Conservation (phyloP, 1,140 invertebrate species). For the Rhagoletis zephyria region DNA sequence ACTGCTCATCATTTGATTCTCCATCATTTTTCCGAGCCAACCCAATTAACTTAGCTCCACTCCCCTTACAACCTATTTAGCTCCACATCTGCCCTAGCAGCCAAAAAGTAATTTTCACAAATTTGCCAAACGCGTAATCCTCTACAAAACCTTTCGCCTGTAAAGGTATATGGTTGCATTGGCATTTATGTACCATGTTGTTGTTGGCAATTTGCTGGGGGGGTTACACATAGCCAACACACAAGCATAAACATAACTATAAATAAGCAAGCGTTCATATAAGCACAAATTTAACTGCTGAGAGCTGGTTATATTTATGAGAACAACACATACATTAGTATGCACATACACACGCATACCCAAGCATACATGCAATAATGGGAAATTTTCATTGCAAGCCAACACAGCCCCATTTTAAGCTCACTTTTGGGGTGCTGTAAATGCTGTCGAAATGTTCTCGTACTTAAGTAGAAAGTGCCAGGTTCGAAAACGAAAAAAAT, state of each 20-base stretch:
- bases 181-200: conserved; percentile 52
- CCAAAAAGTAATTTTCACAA: conserved; percentile 73
- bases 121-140: conserved; percentile 72
- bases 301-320: conserved; percentile 17
- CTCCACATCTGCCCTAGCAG: conserved; percentile 53
- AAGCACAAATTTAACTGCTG: conserved; percentile 42
- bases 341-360: background rate
- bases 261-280: conserved; percentile 17
- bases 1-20: no score
- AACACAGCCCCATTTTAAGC: background rate
- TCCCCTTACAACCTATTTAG: background rate
- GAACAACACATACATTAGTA: background rate
- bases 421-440: background rate
- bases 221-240: background rate
- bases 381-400: background rate
- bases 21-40: background rate
- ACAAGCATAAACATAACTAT: conserved; percentile 18
- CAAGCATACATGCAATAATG: background rate
- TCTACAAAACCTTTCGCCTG: background rate
- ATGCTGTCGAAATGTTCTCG: background rate
- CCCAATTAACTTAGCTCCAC: background rate
- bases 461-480: conserved; percentile 25
- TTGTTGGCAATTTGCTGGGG: conserved; percentile 30
- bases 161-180: conserved; percentile 7
- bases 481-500: conserved; percentile 40